Evolutionary conservation across 2,888 invertebrate genomes (phyloP).

Genomic region (Plebejus melissa): DNA sequence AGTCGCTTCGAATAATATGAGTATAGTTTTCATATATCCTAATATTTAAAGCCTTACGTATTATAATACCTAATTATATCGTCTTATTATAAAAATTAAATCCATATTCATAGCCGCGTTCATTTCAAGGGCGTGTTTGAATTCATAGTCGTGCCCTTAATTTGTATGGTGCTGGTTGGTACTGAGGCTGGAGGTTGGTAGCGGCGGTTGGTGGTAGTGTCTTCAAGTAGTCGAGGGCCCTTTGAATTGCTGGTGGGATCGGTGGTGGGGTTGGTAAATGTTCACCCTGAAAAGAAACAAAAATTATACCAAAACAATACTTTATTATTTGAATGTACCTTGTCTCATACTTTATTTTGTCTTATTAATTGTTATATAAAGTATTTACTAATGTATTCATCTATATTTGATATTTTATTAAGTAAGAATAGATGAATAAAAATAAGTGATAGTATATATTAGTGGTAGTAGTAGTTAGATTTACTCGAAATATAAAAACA

Average conservation of each 20-base stretch:
- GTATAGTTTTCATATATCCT: background rate
- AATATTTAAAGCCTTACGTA: background rate
- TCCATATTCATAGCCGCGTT: slow-evolving; percentile 16
- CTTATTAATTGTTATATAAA: too few species aligned
- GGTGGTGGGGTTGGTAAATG: slow-evolving; percentile 91
- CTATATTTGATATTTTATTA: too few species aligned
- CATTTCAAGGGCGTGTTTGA: background rate
- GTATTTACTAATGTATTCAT: too few species aligned
- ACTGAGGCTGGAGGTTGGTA: slow-evolving; percentile 54
- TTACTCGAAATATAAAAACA: too few species aligned
- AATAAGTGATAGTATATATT: too few species aligned
- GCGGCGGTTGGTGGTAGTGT: slow-evolving; percentile 72
- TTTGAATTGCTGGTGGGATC: slow-evolving; percentile 85
- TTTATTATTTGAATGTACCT: too few species aligned
- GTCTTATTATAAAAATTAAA: background rate
- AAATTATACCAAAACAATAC: too few species aligned
- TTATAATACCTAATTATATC: background rate
- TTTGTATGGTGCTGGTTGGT: slow-evolving; percentile 32
- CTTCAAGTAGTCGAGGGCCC: slow-evolving; percentile 81
- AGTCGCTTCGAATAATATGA: background rate
- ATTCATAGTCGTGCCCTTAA: slow-evolving; percentile 33
- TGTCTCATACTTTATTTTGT: too few species aligned
- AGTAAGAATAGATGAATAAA: too few species aligned
- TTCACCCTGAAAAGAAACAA: slow-evolving; percentile 73
- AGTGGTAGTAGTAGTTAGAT: too few species aligned